Conservation (phyloP, 2,113 vertebrate genomes). For the Entosphenus tridentatus region DNA sequence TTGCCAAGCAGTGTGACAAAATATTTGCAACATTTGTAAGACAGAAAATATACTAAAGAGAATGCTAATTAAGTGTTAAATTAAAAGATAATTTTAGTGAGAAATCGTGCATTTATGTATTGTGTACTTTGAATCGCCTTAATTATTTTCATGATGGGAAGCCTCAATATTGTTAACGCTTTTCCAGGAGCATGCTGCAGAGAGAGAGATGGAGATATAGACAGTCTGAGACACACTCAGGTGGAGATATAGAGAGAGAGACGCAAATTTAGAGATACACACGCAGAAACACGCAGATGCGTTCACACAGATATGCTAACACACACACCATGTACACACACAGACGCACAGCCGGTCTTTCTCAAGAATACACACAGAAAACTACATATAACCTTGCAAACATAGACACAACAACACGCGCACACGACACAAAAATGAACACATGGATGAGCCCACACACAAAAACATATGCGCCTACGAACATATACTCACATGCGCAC, state of each 20-base stretch:
- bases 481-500: neutral
- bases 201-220: neutral
- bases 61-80: too few relatives aligned
- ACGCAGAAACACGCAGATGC: neutral
- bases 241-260: neutral
- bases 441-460: neutral
- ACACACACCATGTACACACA: neutral
- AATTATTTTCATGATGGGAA: too few relatives aligned
- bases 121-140: too few relatives aligned
- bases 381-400: neutral
- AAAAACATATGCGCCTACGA: neutral
- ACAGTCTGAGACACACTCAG: slow-evolving; percentile 1
- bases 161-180: too few relatives aligned
- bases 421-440: neutral
- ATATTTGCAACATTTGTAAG: too few relatives aligned
- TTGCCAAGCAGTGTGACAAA: too few relatives aligned
- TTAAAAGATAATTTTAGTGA: too few relatives aligned
- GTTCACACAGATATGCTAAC: neutral
- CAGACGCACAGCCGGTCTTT: neutral
- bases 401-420: too few relatives aligned
- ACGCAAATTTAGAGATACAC: neutral
- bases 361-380: neutral
- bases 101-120: too few relatives aligned
- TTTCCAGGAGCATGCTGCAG: too few relatives aligned
- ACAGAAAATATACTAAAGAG: too few relatives aligned